Evolutionary conservation across 2,113 vertebrate genomes (phyloP).

Genomic region (Eulemur rufifrons): DNA sequence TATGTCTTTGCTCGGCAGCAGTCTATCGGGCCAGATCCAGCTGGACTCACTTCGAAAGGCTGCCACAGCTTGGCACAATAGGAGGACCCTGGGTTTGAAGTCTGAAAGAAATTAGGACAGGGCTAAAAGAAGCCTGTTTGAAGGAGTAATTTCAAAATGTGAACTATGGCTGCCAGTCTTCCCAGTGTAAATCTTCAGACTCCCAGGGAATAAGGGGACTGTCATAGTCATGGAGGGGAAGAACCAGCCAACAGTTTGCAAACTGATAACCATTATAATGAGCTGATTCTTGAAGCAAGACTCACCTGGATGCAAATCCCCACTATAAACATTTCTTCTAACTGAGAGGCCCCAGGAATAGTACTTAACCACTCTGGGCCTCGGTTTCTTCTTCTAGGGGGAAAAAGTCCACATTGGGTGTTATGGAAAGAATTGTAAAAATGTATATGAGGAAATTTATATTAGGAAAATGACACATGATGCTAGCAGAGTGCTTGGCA

Average conservation of each 20-base stretch:
- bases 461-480: neutral
- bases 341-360: neutral
- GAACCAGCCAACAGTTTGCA: neutral
- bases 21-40: neutral
- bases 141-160: neutral
- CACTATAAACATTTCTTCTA: neutral
- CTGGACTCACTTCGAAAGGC: conserved; percentile 21
- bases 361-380: neutral
- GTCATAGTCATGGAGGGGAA: neutral
- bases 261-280: neutral
- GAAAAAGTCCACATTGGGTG: neutral
- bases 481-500: neutral
- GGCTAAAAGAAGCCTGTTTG: neutral
- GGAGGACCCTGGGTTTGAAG: neutral
- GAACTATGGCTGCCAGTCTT: neutral
- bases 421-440: neutral
- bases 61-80: neutral
- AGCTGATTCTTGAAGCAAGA: neutral
- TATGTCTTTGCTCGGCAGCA: neutral
- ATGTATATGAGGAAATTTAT: neutral
- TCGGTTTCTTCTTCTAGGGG: neutral
- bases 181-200: neutral
- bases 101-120: conserved; percentile 45
- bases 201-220: neutral
- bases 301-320: neutral